Percentiles rank a stretch among this genome's conserved stretches.
phyloP scores from a whole-genome alignment of 2,113 vertebrate genomes.

The Serilophus lunatus region DNA sequence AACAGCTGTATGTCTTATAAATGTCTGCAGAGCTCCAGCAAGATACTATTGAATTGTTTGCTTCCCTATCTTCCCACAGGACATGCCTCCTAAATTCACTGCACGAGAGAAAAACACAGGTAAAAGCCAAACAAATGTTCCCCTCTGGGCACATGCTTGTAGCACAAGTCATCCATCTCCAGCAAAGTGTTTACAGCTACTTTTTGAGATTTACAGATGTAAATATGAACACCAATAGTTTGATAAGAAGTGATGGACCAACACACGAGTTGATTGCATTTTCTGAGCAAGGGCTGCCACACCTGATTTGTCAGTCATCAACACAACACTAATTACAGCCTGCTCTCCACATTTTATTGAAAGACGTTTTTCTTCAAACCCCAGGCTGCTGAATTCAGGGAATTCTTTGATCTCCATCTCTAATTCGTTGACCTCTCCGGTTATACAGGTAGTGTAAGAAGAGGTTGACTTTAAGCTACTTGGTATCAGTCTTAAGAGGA shows the following conservation, averaged over 20 bases:
- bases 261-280: background rate
- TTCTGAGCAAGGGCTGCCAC: background rate
- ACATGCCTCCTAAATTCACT: slow-evolving; percentile 23
- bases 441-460: background rate
- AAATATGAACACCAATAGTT: background rate
- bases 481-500: background rate
- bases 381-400: background rate
- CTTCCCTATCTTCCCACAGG: background rate
- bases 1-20: slow-evolving; percentile 63
- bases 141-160: background rate
- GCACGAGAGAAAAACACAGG: slow-evolving; percentile 25
- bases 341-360: background rate
- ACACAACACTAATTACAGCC: background rate
- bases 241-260: background rate
- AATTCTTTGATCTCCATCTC: background rate
- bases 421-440: background rate
- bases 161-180: background rate
- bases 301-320: background rate
- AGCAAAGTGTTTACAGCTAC: background rate
- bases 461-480: background rate
- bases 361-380: background rate
- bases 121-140: slow-evolving; percentile 37
- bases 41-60: slow-evolving; percentile 27
- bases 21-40: background rate
- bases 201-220: background rate